Evolutionary conservation across 2,888 invertebrate genomes (phyloP), one percentile per base, ranked within the genome.

Genomic region (Ferrisia virgata): DNA sequence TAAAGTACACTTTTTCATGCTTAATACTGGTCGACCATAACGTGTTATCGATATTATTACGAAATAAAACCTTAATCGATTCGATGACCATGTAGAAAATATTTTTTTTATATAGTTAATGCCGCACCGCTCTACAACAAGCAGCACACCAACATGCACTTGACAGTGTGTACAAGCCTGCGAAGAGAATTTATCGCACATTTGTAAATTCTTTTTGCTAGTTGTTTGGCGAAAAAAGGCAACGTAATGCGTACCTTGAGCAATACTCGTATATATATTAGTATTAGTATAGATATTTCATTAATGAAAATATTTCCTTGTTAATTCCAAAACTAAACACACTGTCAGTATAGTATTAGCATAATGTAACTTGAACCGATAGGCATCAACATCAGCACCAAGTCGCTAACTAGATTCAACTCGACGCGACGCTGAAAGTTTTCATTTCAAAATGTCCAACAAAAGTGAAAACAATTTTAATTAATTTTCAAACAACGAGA

Each of bases 31-130:
- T 28, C 28, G 64, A 28, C 64, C 64, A 64, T 64, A 64, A 64
- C 28, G 64, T n/a, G n/a, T 31, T 64, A 64, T 64, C 64, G 64
- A 64, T 64, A 28, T 64, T n/a, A n/a, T n/a, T 64, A 64, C 64
- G 64, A 64, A 64, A 64, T 15, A 28, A 28, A 64, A 64, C 64
- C 64, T 28, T 64, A 64, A 64, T 64, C 28, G 64, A 64, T 64
- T 64, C 64, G 64, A 28, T 64, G 64, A 64, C 64, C 64, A 64
- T 64, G 64, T 31, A 28, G 25, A 58, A 58, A 15, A 64, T 64
- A 64, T 64, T 64, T 64, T 64, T 28, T 64, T n/a, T n/a, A n/a
- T 64, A 58, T 58, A 58, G 58, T 13, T 25, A n/a, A n/a, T n/a
- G n/a, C n/a, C n/a, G n/a, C n/a, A n/a, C n/a, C n/a, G n/a, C n/a